These are phyloP conservation scores for Dendroctonus valens DNA, from an alignment of 1,140 invertebrate genomes.

Conservation along the genomic window DNA sequence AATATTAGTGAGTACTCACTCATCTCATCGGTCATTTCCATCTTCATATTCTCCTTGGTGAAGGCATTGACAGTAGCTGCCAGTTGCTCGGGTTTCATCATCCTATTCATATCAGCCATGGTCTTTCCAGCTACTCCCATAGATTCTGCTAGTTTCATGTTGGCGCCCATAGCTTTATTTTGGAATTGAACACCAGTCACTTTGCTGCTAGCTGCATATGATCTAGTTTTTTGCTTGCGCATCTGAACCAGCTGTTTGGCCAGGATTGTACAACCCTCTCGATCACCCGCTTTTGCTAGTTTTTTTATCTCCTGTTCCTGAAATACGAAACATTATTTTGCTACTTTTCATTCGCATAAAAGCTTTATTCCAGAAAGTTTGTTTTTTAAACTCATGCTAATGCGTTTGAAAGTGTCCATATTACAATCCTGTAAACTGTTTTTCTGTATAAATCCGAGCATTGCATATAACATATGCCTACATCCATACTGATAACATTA, in stretches of 20 bases:
- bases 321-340: background rate
- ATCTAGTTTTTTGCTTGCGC: conserved; percentile 83
- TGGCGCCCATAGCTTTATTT: conserved; percentile 86
- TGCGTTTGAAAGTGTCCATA: too few relatives aligned
- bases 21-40: conserved; percentile 95
- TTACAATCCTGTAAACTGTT: too few relatives aligned
- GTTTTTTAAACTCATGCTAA: too few relatives aligned
- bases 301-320: conserved; percentile 90
- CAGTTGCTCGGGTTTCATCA: conserved; percentile 83
- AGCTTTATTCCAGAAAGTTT: too few relatives aligned
- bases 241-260: conserved; percentile 88
- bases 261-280: conserved; percentile 76
- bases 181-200: conserved; percentile 74
- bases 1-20: conserved; percentile 58
- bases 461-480: too few relatives aligned
- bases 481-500: too few relatives aligned
- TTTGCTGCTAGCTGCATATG: conserved; percentile 74
- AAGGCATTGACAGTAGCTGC: conserved; percentile 81
- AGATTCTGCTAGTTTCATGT: conserved; percentile 79
- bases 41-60: conserved; percentile 76
- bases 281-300: conserved; percentile 81
- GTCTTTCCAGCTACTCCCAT: conserved; percentile 85
- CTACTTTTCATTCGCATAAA: too few relatives aligned
- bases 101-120: conserved; percentile 84
- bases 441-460: too few relatives aligned